These are phyloP conservation scores for Heteronetta atricapilla DNA, from an alignment of 2,113 vertebrate genomes.

Conservation along the genomic window DNA sequence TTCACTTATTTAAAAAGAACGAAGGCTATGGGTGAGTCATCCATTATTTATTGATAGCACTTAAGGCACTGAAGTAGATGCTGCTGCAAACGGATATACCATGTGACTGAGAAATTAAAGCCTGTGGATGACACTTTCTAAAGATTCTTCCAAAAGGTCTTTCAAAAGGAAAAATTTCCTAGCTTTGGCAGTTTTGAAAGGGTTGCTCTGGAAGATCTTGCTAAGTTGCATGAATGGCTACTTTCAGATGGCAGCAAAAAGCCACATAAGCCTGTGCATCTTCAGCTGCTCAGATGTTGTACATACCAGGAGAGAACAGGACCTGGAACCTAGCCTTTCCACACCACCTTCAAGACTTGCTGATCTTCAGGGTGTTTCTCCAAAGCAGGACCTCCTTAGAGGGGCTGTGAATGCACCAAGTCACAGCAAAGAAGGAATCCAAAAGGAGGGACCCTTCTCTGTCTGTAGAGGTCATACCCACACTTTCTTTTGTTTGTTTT, in stretches of 20 bases:
- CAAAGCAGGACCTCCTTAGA: background rate
- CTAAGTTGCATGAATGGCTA: background rate
- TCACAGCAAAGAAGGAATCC: background rate
- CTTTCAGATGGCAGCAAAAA: background rate
- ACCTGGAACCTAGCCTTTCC: background rate
- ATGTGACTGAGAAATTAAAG: background rate
- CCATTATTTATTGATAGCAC: slow-evolving; percentile 51
- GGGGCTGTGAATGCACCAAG: background rate
- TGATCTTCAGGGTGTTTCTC: background rate
- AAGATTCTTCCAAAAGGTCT: background rate
- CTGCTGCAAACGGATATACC: background rate
- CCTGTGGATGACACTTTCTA: background rate
- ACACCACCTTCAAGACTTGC: background rate
- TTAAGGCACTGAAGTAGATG: slow-evolving; percentile 5
- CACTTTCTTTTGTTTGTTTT: background rate
- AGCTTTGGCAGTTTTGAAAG: background rate
- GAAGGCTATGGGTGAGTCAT: slow-evolving; percentile 14
- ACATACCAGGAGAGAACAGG: background rate
- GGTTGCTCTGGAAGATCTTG: background rate
- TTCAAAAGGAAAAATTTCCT: background rate
- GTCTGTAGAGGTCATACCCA: background rate
- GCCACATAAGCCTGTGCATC: background rate
- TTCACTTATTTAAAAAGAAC: slow-evolving; percentile 53
- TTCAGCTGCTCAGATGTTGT: background rate
- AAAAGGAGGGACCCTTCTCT: background rate